A percentile compares a stretch with the other conserved stretches of the same genome.
Conservation (phyloP, 2,888 invertebrate species). For the Chalcis sispes region DNA sequence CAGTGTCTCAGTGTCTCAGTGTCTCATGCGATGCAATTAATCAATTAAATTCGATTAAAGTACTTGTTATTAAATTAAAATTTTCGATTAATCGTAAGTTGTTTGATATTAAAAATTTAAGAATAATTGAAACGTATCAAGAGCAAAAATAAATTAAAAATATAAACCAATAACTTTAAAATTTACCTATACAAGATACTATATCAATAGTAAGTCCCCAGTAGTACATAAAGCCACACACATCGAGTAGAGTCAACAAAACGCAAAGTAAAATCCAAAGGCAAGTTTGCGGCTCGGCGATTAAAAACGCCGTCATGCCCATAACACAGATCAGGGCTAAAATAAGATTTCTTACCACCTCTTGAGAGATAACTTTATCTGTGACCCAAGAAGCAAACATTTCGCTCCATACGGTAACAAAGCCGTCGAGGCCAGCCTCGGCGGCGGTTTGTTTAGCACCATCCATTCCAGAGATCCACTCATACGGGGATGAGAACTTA, state of each 20-base stretch:
- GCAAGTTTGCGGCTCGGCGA: slow-evolving; percentile 87
- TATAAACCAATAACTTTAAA: no score
- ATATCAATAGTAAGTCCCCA: slow-evolving; percentile 91
- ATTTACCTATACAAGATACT: slow-evolving; percentile 85
- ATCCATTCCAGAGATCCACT: slow-evolving; percentile 87
- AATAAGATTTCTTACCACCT: slow-evolving; percentile 86
- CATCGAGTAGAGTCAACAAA: slow-evolving; percentile 84
- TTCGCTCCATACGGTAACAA: slow-evolving; percentile 84
- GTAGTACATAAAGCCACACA: slow-evolving; percentile 86
- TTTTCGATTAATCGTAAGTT: no score
- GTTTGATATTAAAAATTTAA: no score
- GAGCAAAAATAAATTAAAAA: no score
- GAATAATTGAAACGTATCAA: no score
- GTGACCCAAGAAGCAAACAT: slow-evolving; percentile 87
- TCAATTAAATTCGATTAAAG: no score
- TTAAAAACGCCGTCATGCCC: slow-evolving; percentile 85
- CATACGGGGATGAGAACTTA: slow-evolving; percentile 80
- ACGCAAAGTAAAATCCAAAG: slow-evolving; percentile 88
- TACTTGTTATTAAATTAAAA: no score
- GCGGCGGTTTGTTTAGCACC: slow-evolving; percentile 79
- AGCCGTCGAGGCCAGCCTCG: slow-evolving; percentile 78
- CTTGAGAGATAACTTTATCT: slow-evolving; percentile 85
- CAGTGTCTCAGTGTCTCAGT: no score
- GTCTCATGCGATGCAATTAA: no score
- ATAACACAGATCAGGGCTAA: slow-evolving; percentile 88